phyloP scores from a whole-genome alignment of 37 sponge, comb jelly and placozoan genomes.

The Agelas oroides region DNA sequence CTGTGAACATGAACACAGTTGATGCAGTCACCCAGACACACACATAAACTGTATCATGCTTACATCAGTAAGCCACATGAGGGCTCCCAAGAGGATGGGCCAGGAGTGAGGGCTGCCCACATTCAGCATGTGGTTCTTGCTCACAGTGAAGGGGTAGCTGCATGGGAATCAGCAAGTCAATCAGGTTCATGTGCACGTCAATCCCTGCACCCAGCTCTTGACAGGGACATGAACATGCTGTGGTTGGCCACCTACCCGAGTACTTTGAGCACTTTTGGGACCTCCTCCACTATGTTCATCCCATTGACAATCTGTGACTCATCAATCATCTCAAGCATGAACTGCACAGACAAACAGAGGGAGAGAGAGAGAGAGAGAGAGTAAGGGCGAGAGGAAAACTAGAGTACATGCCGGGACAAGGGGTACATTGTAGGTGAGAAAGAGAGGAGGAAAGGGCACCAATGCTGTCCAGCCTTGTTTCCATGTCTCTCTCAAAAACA shows the following conservation, averaged over 20 bases:
- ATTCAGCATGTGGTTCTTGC: slow-evolving; percentile 70
- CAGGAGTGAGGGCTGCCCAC: slow-evolving; percentile 87
- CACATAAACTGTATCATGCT: no score
- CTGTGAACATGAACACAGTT: no score
- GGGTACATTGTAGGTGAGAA: no score
- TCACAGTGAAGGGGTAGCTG: slow-evolving; percentile 76
- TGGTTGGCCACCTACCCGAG: slow-evolving; percentile 26
- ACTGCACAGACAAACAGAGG: slow-evolving; percentile 25
- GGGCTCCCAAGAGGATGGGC: slow-evolving; percentile 77
- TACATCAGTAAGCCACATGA: slow-evolving; percentile 76
- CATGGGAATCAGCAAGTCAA: no score
- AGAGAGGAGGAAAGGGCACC: no score
- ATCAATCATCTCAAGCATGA: slow-evolving; percentile 58
- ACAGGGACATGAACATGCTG: neutral
- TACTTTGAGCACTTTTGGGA: slow-evolving; percentile 52
- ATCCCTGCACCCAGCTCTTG: neutral
- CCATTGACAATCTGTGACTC: slow-evolving; percentile 42
- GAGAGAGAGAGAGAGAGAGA: no score
- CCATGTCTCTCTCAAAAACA: no score
- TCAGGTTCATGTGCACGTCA: no score
- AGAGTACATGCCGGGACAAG: no score
- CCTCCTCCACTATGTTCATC: slow-evolving; percentile 73
- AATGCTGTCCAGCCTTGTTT: no score
- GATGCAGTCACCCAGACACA: no score
- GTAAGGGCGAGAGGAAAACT: no score